Percentiles rank a stretch among this genome's conserved stretches.
Evolutionary conservation across 2,797 vertebrate genomes (phyloP).

Genomic region (Buphagus erythrorhynchus): DNA sequence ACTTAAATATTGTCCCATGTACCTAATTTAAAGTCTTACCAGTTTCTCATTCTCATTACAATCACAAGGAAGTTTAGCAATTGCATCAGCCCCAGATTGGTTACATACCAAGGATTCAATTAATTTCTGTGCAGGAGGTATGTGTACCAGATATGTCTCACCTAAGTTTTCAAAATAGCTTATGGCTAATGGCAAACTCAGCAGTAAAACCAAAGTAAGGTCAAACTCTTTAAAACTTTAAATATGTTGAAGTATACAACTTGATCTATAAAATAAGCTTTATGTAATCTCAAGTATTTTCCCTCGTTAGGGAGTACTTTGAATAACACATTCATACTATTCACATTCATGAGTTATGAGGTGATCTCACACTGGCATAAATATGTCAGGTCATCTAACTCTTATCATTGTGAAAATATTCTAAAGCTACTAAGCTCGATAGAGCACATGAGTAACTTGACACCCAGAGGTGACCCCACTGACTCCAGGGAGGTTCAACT

Average conservation of each 20-base stretch:
- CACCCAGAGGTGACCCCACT: constrained; percentile 16
- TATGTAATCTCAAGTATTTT: constrained; percentile 50
- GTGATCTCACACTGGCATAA: constrained; percentile 69
- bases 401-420: constrained; percentile 73
- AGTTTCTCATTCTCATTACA: constrained; percentile 25
- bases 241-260: constrained; percentile 53
- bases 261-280: constrained; percentile 60
- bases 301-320: constrained; percentile 62
- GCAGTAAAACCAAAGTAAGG: constrained; percentile 61
- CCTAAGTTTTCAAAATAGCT: constrained; percentile 57
- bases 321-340: constrained; percentile 54
- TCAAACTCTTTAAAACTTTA: constrained; percentile 66
- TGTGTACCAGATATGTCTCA: constrained; percentile 34
- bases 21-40: not conserved
- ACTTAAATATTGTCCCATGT: not conserved
- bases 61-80: constrained; percentile 81
- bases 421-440: constrained; percentile 49
- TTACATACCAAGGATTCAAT: constrained; percentile 79
- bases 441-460: constrained; percentile 37
- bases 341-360: constrained; percentile 68
- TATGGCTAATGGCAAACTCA: constrained; percentile 44
- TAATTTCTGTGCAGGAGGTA: constrained; percentile 73
- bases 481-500: constrained; percentile 39
- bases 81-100: constrained; percentile 43
- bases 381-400: constrained; percentile 67